Evolutionary conservation across 2,797 vertebrate genomes (phyloP).

Genomic region (Ambastaia sidthimunki): DNA sequence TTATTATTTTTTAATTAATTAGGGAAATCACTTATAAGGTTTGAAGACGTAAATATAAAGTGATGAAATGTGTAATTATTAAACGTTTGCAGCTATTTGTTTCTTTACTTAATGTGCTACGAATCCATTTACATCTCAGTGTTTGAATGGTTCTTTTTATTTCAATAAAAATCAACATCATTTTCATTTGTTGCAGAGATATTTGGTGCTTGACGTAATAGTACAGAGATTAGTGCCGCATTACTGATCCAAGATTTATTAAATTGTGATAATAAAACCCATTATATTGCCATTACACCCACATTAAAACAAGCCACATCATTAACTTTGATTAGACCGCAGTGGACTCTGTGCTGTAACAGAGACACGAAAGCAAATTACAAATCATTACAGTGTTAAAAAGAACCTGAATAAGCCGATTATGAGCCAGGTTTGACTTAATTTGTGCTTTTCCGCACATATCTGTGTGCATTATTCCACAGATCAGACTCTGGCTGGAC

Average conservation of each 20-base stretch:
- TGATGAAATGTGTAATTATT: neutral
- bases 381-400: conserved; percentile 29
- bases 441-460: conserved; percentile 21
- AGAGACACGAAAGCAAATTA: conserved; percentile 22
- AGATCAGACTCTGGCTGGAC: conserved; percentile 75
- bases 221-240: conserved; percentile 30
- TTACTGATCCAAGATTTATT: conserved; percentile 48
- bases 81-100: neutral
- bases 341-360: conserved; percentile 25
- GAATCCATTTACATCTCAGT: neutral
- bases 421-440: conserved; percentile 13
- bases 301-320: conserved; percentile 43
- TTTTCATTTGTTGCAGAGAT: conserved; percentile 10
- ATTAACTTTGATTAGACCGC: conserved; percentile 46
- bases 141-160: conserved; percentile 7
- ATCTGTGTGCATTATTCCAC: conserved; percentile 60
- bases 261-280: conserved; percentile 53
- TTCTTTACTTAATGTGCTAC: conserved; percentile 18
- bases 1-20: neutral
- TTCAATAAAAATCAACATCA: neutral
- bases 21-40: neutral
- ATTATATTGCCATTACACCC: conserved; percentile 35
- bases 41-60: neutral
- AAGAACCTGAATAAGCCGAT: neutral
- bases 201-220: conserved; percentile 11